Conservation (phyloP, 2,888 invertebrate species). For the Lepidocyrtoides sp. region DNA sequence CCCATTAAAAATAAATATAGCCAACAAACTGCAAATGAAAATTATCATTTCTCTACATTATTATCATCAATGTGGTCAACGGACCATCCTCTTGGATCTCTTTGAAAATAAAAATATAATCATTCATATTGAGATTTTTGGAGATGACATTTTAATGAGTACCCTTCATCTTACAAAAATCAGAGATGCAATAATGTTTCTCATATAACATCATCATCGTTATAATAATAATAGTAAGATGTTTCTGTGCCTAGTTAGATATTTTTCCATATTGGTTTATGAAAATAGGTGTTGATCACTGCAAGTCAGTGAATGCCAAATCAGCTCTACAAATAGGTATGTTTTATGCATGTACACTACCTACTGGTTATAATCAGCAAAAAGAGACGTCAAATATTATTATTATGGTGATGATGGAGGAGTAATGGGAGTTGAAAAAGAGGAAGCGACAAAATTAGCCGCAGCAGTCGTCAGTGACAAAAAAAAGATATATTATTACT, state of each 20-base stretch:
- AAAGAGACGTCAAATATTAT: conserved; percentile 46
- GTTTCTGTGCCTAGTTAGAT: too few species aligned
- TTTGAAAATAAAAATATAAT: neutral
- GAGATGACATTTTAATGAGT: conserved; percentile 61
- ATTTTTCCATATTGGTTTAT: neutral
- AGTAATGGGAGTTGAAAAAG: conserved; percentile 35
- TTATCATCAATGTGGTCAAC: neutral
- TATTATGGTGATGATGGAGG: conserved; percentile 31
- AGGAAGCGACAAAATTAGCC: conserved; percentile 52
- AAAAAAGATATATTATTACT: conserved; percentile 28
- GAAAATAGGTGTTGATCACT: conserved; percentile 4
- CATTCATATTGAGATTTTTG: conserved; percentile 6
- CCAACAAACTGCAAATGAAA: conserved; percentile 39
- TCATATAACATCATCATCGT: neutral
- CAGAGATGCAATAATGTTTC: conserved; percentile 27
- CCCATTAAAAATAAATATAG: conserved; percentile 35
- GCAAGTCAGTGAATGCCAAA: conserved; percentile 1
- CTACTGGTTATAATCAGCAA: conserved; percentile 26
- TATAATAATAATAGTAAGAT: neutral
- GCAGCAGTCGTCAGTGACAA: conserved; percentile 17
- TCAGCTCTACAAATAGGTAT: conserved; percentile 9
- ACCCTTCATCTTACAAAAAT: conserved; percentile 34
- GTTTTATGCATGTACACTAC: too few species aligned
- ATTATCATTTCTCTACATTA: conserved; percentile 36
- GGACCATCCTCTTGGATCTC: neutral